Percentiles rank a stretch among this genome's conserved stretches.
These are phyloP conservation scores for Sphaerophoria taeniata DNA, from an alignment of 2,888 invertebrate species.

Conservation along the genomic window DNA sequence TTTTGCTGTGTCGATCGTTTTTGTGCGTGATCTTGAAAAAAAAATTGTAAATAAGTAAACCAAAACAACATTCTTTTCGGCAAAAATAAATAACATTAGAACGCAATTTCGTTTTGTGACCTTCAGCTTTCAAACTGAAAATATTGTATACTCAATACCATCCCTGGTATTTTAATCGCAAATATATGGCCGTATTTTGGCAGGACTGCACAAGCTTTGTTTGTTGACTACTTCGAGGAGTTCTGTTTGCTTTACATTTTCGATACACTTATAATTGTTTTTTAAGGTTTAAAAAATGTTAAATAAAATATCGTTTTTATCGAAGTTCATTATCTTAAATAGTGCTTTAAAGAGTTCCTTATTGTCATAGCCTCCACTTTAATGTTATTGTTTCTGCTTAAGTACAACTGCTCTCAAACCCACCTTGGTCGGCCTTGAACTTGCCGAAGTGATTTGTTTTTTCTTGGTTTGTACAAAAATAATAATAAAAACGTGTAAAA, in stretches of 20 bases:
- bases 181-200: no score
- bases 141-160: no score
- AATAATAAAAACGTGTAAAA: constrained; percentile 7
- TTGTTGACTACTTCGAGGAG: not conserved
- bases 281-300: no score
- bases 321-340: not conserved
- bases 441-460: not conserved
- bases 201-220: no score
- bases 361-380: not conserved
- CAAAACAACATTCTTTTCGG: not conserved
- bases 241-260: not conserved
- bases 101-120: no score
- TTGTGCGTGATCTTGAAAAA: constrained; percentile 28
- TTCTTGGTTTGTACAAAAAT: not conserved
- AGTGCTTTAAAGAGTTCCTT: constrained; percentile 12
- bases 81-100: no score
- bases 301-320: not conserved
- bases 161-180: no score
- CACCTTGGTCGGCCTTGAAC: constrained; percentile 30
- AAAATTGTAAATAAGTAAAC: not conserved
- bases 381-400: constrained; percentile 6
- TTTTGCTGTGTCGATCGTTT: not conserved
- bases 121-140: no score
- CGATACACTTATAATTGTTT: no score
- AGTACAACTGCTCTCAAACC: constrained; percentile 1